phyloP scores from a whole-genome alignment of 2,888 invertebrate genomes.

The Leptinotarsa tumamoca region DNA sequence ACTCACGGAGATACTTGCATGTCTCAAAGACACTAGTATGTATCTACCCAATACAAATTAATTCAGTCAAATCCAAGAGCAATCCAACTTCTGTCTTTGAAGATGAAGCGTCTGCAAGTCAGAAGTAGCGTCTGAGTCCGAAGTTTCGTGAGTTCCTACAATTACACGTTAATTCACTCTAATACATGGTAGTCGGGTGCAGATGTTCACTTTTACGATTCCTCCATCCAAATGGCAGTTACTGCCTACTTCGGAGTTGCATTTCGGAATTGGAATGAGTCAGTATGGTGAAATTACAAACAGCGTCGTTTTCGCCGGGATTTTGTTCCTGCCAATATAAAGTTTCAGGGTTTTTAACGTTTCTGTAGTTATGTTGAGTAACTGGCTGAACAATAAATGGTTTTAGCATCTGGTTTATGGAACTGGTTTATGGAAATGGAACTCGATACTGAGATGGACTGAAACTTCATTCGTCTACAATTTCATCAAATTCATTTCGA shows the following conservation, averaged over 20 bases:
- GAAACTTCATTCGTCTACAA: too few species aligned
- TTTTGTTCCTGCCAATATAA: too few species aligned
- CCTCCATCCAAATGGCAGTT: not conserved
- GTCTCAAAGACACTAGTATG: not conserved
- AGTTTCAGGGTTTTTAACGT: too few species aligned
- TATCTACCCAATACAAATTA: not conserved
- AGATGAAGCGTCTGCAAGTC: constrained; percentile 4
- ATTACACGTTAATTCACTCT: constrained; percentile 10
- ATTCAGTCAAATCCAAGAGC: not conserved
- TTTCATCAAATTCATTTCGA: too few species aligned
- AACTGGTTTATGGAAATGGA: too few species aligned
- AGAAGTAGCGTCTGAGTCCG: constrained; percentile 2
- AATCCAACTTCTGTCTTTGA: constrained; percentile 7
- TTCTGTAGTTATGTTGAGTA: too few species aligned
- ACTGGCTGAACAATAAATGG: too few species aligned
- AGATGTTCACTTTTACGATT: constrained; percentile 15
- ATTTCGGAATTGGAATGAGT: not conserved
- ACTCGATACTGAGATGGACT: too few species aligned
- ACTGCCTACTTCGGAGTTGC: not conserved
- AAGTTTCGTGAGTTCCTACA: constrained; percentile 8
- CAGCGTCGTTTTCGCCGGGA: too few species aligned
- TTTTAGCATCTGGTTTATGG: too few species aligned
- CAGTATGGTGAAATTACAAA: not conserved
- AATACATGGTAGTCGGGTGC: constrained; percentile 12
- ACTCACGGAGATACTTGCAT: not conserved